Evolutionary conservation across 2,888 invertebrate species (phyloP), one percentile per base, ranked within the genome.

Genomic region (Drosophila mettleri): DNA sequence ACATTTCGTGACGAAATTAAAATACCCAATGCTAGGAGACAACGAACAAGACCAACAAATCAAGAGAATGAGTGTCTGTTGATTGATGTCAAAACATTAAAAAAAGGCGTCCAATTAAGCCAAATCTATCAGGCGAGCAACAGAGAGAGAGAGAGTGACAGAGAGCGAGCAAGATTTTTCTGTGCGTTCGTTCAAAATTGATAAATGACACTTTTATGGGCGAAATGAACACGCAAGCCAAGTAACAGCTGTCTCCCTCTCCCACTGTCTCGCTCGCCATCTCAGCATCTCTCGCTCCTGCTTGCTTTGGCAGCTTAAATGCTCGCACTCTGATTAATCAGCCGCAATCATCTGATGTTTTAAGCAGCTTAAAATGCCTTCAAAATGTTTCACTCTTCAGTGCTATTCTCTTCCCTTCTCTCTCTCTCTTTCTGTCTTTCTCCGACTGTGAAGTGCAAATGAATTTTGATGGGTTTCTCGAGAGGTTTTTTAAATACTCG

Each of bases 271-370:
- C 39, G 38, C 6, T 33, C 29, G 38, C 38, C 12, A 14, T 38
- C 41, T 63, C 29, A n/a, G n/a, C n/a, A n/a, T 1, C 27, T 18
- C 45, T 12, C 8, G 16, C 18, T 46, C 27, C 3, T 34, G 2
- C 34, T 33, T 27, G 22, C 27, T 55, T 27, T 63, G 57, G 61
- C 69, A 77, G 88, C 85, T 86, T 86, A 86, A 86, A 86, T 86
- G 85, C 88, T 77, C 71, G 78, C 88, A 74, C 88, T 85, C 85
- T 86, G 85, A 86, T 86, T 86, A 86, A 86, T 86, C 89, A 86
- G 86, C 85, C 85, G 78, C 89, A 86, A 87, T 86, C 88, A 84
- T 72, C 88, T 87, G 89, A 86, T 86, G 85, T 86, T 86, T 86
- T 86, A 86, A 86, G 85, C 89, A 73, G 89, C 85, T 86, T 86